phyloP scores from a whole-genome alignment of 2,797 vertebrate genomes.

The Bradypodion ventrale region DNA sequence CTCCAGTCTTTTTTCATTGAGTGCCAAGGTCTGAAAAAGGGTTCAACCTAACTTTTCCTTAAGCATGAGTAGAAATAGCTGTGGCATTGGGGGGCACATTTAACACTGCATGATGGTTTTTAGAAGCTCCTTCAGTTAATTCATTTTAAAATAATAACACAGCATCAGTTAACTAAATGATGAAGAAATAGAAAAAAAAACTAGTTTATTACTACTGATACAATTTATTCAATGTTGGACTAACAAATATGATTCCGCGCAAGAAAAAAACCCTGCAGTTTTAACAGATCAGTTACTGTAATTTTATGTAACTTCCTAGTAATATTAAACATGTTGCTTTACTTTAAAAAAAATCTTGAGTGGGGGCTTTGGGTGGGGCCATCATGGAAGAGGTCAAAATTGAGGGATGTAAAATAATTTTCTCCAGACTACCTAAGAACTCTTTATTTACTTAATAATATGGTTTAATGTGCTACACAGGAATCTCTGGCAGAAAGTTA shows the following conservation, averaged over 20 bases:
- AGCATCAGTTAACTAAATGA: neutral
- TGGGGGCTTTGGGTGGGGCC: neutral
- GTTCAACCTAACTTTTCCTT: neutral
- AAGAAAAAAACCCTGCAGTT: neutral
- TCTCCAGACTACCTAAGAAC: neutral
- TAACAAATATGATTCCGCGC: neutral
- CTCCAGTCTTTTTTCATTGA: neutral
- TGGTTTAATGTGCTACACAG: constrained; percentile 64
- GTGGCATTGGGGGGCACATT: no score
- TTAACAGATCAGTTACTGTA: neutral
- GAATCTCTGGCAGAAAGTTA: constrained; percentile 90
- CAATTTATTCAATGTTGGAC: neutral
- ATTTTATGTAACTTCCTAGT: neutral
- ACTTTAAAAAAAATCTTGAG: neutral
- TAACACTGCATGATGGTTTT: neutral
- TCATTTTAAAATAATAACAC: neutral
- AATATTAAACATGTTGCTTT: neutral
- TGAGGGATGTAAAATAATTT: neutral
- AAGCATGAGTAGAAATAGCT: neutral
- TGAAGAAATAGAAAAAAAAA: neutral
- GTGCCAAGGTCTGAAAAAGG: neutral
- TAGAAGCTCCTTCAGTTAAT: neutral
- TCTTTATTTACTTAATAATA: neutral
- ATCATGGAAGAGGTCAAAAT: neutral
- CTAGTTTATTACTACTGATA: neutral